A percentile compares a stretch with the other conserved stretches of the same genome.
Evolutionary conservation across 2,113 vertebrate species (phyloP).

Genomic region (Peromyscus polionotus): DNA sequence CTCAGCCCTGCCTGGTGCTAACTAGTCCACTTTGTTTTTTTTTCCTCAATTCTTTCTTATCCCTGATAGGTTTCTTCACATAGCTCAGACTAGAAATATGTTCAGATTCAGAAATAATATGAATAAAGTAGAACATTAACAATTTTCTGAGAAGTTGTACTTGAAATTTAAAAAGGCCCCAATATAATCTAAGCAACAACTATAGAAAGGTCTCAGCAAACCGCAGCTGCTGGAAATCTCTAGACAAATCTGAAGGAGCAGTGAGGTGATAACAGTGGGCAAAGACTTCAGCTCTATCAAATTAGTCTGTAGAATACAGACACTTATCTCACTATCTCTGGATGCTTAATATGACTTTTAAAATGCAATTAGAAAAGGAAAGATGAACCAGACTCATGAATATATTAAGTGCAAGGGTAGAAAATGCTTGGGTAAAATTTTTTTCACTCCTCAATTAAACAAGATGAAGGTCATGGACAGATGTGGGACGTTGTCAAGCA

Average conservation of each 20-base stretch:
- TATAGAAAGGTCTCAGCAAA: background rate
- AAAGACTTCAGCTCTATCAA: background rate
- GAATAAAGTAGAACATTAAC: background rate
- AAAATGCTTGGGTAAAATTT: constrained; percentile 40
- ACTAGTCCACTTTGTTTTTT: background rate
- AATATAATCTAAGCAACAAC: background rate
- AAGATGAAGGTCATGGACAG: constrained; percentile 57
- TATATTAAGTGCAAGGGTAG: constrained; percentile 52
- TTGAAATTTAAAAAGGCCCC: constrained; percentile 35
- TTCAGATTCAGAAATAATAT: background rate
- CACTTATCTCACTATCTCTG: constrained; percentile 44
- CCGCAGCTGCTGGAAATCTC: constrained; percentile 4
- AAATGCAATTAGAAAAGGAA: constrained; percentile 67
- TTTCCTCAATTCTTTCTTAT: background rate
- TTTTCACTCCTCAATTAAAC: background rate
- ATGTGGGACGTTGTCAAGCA: background rate
- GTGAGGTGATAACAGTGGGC: background rate
- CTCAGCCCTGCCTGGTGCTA: no score
- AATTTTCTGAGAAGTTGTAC: background rate
- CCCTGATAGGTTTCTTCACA: background rate
- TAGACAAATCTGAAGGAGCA: constrained; percentile 12
- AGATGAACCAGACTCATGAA: constrained; percentile 62
- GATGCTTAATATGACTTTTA: constrained; percentile 49
- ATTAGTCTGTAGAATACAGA: constrained; percentile 12
- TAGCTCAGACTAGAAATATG: background rate